Percentiles rank a stretch among this genome's conserved stretches.
These are phyloP conservation scores for Anoplius nigerrimus DNA, from an alignment of 2,888 invertebrate species.

Conservation along the genomic window DNA sequence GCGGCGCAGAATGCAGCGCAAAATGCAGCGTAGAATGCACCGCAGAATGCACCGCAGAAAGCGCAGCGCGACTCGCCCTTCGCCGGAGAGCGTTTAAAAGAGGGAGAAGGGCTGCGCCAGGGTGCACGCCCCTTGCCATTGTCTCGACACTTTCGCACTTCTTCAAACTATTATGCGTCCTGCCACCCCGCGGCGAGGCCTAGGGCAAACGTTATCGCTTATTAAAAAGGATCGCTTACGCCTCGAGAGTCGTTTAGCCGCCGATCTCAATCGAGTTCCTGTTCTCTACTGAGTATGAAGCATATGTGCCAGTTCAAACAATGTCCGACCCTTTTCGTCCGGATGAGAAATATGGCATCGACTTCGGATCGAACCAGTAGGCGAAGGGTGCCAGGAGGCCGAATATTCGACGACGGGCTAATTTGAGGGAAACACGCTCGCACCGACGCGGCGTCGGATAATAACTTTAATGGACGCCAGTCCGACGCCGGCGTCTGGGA, in stretches of 20 bases:
- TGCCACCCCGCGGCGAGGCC: neutral
- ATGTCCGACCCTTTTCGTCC: no score
- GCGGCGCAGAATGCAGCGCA: no score
- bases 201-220: slow-evolving; percentile 43
- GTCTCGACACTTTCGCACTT: slow-evolving; percentile 37
- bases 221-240: slow-evolving; percentile 40
- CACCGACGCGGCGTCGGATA: slow-evolving; percentile 31
- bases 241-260: neutral
- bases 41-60: slow-evolving; percentile 12
- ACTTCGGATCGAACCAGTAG: no score
- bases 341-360: no score
- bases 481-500: slow-evolving; percentile 16
- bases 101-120: slow-evolving; percentile 42
- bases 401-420: no score
- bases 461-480: slow-evolving; percentile 56
- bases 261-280: neutral
- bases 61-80: slow-evolving; percentile 38
- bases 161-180: slow-evolving; percentile 11
- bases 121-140: slow-evolving; percentile 38
- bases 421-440: no score
- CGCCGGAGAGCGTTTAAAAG: slow-evolving; percentile 45
- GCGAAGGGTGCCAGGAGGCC: no score
- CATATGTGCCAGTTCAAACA: no score
- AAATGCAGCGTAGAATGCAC: no score
- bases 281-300: no score